Percentiles rank a stretch among this genome's conserved stretches.
Conservation (phyloP, 2,113 vertebrate genomes). For the Herpetotheres cachinnans region DNA sequence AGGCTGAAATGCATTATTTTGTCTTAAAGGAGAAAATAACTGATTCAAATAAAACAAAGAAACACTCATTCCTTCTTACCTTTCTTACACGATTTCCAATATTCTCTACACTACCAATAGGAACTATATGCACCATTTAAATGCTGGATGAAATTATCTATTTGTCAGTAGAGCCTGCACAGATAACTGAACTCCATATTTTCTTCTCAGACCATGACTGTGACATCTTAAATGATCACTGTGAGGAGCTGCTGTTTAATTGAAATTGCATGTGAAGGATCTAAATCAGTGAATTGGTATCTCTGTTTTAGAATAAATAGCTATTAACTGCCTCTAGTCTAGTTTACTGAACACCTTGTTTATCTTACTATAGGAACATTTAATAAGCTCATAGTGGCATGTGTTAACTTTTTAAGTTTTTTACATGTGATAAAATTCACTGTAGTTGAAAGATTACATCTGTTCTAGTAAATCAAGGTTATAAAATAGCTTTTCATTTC, state of each 20-base stretch:
- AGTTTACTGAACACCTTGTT: not conserved
- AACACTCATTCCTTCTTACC: not conserved
- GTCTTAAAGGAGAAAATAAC: not conserved
- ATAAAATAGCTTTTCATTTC: constrained; percentile 18
- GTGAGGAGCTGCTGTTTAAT: not conserved
- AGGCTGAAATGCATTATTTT: not conserved
- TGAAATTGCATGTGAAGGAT: not conserved
- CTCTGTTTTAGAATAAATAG: not conserved
- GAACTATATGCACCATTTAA: not conserved
- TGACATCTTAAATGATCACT: not conserved
- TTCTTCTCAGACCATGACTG: not conserved
- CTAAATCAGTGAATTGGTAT: not conserved
- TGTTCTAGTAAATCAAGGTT: not conserved
- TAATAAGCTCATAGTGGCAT: not conserved
- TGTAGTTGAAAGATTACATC: not conserved
- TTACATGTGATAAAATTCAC: not conserved
- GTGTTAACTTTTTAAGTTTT: not conserved
- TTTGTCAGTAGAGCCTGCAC: not conserved
- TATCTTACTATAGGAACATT: not conserved
- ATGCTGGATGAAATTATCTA: not conserved
- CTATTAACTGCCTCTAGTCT: not conserved
- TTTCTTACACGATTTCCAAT: not conserved
- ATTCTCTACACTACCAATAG: not conserved
- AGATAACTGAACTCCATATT: not conserved
- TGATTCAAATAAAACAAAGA: not conserved